These are phyloP conservation scores for Brachystomella parvula DNA, from an alignment of 1,140 invertebrate species.

Conservation along the genomic window DNA sequence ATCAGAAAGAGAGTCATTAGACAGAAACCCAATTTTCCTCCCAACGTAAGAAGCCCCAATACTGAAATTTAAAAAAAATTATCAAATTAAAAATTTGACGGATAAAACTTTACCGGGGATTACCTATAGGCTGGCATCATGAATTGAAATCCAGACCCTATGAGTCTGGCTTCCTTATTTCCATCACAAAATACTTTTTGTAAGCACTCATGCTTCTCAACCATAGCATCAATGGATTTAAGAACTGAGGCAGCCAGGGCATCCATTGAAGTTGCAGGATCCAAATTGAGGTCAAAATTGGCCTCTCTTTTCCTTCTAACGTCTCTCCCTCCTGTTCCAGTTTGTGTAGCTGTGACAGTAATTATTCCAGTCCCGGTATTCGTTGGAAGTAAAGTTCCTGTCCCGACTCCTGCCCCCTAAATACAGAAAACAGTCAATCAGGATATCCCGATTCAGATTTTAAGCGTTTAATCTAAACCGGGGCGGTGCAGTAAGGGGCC, in stretches of 20 bases:
- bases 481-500: no score
- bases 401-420: neutral
- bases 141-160: conserved; percentile 28
- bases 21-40: conserved; percentile 27
- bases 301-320: neutral
- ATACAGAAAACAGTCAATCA: neutral
- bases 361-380: conserved; percentile 12
- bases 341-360: neutral
- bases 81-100: neutral
- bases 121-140: conserved; percentile 33
- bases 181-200: conserved; percentile 32
- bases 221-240: conserved; percentile 31
- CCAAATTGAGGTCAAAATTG: conserved; percentile 14
- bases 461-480: no score
- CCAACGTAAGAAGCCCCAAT: conserved; percentile 30
- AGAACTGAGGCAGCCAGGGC: conserved; percentile 15
- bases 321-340: neutral
- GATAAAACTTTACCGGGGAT: neutral
- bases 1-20: conserved; percentile 22
- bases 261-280: conserved; percentile 20
- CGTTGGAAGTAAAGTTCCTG: neutral
- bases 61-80: conserved; percentile 19
- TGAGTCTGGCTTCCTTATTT: conserved; percentile 28
- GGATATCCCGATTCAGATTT: no score
- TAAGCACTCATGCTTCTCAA: conserved; percentile 31